Base-by-base conservation (phyloP, 2,888 invertebrate species). In the Cheilosia pagana region DNA sequence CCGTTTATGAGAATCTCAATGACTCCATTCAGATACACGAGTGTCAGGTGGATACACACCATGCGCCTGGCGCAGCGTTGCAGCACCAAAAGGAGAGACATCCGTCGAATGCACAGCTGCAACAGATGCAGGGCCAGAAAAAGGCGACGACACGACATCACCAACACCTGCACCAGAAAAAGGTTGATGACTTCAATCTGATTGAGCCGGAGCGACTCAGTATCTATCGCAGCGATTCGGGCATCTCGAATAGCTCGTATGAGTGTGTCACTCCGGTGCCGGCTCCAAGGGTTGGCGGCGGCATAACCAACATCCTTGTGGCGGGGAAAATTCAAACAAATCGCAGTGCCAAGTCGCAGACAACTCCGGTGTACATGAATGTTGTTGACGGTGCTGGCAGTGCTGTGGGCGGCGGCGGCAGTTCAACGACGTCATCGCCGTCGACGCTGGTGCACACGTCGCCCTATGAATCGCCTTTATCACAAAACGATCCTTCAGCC, bases 1-100 rank as follows among this genome's bases (percentile, higher is more conserved):
- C 92, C 74, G 90, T 93, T 78, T 95, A 94, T 90, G 94, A 95
- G 90, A 94, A 95, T 89, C 90, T 95, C 71, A 94, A 94, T 52
- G 95, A 95, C 89, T 94, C 94, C 16, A 94, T 95, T 86, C 95
- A 95, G 91, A 93, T 95, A 31, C 94, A 93, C 82, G 95, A 95
- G 90, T 89, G 89, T 76, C 88, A 88, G 67, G 88, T 89, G 79
- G 88, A 89, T 70, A 83, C 87, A 68, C 79, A 87, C 87, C 88
- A 87, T 87, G 65, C 81, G 63, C 83, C 88, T 70, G 50, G 4
- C 12, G 87, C 87, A 70, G 45, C 60, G 55, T 45, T 60, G 71
- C 78, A 82, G 52, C 79, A n/a, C n/a, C n/a, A 76, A 21, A 78
- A 77, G 28, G 85, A 85, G 7, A 70, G 75, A 28, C 65, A 70